Base-by-base conservation (phyloP, 2,113 vertebrate species). In the Polypterus bichir region DNA sequence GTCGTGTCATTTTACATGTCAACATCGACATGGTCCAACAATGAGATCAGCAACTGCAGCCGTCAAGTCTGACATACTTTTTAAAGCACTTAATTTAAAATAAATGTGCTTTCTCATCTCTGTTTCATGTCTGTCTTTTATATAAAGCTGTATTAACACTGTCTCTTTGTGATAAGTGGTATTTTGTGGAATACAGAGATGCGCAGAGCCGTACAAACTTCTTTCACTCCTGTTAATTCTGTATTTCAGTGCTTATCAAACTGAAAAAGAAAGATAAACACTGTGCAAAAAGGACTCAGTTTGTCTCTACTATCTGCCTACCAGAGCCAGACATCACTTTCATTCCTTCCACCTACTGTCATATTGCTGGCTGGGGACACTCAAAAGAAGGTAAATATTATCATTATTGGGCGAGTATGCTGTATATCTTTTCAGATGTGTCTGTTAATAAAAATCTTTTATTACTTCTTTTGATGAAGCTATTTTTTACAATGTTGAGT, bases 291-390 rank as follows among this genome's bases (percentile, higher is more conserved):
- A 91, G 81, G 68, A 90, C 84, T 6, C 89, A 82, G 48, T 97
- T 93, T 54, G 88, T 98, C 51, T 84, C 83, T 61, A 89, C 91
- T 60, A 88, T 98, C 77, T 97, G 94, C 70, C 83, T 97, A 64
- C 94, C 94, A 0, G 86, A 85, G 44, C 79, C 76, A 1, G 44
- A 62, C 70, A 77, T 70, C 1, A 7, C 66, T 54, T 94, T 97
- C 66, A 79, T 86, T 0, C 72, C 83, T 0, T 47, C 76, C 2
- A 77, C 83, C 68, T 88, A 88, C 73, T 98, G 96, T 60, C 76
- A 87, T 5, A 91, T 97, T 53, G 85, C 89, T 0, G 96, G 94
- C 77, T 98, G 96, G 96, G 96, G 96, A 59, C 84, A 89, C 69
- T 74, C 65, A 71, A 65, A 80, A 0, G 91, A 97, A 78, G 86